phyloP scores from a whole-genome alignment of 2,888 invertebrate species.

The Tetragonula carbonaria region DNA sequence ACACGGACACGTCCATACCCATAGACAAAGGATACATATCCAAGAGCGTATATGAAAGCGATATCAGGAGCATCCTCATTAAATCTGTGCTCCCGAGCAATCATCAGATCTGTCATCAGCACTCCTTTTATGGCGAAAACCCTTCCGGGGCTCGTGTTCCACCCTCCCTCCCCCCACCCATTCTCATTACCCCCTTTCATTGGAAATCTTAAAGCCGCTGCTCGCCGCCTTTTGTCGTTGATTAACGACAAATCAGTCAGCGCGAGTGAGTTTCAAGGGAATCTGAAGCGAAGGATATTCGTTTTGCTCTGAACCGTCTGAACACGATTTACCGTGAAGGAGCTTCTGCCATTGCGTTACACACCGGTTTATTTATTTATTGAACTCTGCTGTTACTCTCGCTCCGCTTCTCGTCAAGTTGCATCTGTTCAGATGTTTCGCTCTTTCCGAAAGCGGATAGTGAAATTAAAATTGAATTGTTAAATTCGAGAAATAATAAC shows the following conservation, averaged over 20 bases:
- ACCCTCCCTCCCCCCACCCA: not conserved
- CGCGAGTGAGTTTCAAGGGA: not conserved
- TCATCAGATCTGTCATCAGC: slow-evolving; percentile 54
- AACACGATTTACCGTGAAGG: not conserved
- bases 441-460: no score
- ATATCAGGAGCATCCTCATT: slow-evolving; percentile 47
- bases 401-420: no score
- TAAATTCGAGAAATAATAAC: no score
- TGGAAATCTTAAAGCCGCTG: not conserved
- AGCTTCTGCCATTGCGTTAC: no score
- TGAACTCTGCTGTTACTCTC: no score
- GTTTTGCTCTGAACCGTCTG: not conserved
- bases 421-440: no score
- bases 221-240: not conserved
- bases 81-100: slow-evolving; percentile 43
- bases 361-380: no score
- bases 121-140: slow-evolving; percentile 35
- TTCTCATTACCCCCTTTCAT: not conserved
- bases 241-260: slow-evolving; percentile 35
- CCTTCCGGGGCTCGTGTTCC: slow-evolving; percentile 16
- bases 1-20: not conserved
- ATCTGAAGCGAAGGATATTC: not conserved
- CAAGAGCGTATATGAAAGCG: slow-evolving; percentile 11
- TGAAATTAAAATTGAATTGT: no score
- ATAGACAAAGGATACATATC: slow-evolving; percentile 40